Base-by-base conservation (phyloP, 2,113 vertebrate genomes). In the Antidorcas marsupialis region DNA sequence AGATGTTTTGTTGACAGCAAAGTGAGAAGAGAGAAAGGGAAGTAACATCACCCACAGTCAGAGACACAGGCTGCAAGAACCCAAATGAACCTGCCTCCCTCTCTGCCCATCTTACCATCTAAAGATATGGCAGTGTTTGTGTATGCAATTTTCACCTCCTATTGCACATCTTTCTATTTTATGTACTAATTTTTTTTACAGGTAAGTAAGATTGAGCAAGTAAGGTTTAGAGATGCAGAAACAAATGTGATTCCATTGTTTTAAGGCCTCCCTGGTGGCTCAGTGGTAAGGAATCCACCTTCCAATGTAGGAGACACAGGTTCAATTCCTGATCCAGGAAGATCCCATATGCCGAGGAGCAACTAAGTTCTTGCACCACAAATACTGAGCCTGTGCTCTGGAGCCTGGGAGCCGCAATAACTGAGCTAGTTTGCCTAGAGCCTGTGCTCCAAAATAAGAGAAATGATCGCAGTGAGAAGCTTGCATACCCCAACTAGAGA, bases 71-170 rank as follows among this genome's bases (percentile, higher is more conserved):
- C 81, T 62, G 60, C 87, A 4, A 12, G 55, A 19, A 19, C 4
- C 16, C 0, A 0, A 1, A 9, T 0, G 16, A 6, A 30, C 19
- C 87, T 4, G 28, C 12, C 43, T 59, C 90, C 16, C 55, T 79
- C 30, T 23, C 39, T 12, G 17, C 53, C 59, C 27, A 6, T 9
- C 2, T 60, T 28, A 1, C 30, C 4, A 0, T 74, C 74, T 52
- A n/a, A 85, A 97, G 83, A 74, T 21, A 50, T 0, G 5, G 71
- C 1, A 23, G 4, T 45, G 7, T 67, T 30, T 87, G 30, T 10
- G 52, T 23, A 2, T 10, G 79, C 19, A 79, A 23, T 43, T 55
- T 60, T 30, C 74, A 43, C 79, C 67, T n/a, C 71, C 47, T 13
- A 21, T 21, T 5, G n/a, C 17, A 6, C 9, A 60, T 60, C 79